A percentile compares a stretch with the other conserved stretches of the same genome.
phyloP scores from a whole-genome alignment of 1,140 invertebrate genomes.

The Apis florea region DNA sequence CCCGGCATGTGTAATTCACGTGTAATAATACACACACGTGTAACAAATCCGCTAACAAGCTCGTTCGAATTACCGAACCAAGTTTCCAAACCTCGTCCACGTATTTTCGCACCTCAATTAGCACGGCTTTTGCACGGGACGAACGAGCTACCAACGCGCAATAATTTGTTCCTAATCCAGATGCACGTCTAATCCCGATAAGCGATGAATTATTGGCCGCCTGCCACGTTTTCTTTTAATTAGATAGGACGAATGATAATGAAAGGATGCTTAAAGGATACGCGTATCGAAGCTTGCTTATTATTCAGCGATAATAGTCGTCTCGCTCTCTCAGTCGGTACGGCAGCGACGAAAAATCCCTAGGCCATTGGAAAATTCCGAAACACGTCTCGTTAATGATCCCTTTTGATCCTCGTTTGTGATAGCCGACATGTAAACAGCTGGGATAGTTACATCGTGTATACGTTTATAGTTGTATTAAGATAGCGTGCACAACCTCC shows the following conservation, averaged over 20 bases:
- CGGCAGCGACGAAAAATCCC: not conserved
- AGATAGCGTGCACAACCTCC: not conserved
- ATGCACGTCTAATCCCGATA: not conserved
- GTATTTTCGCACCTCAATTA: conserved; percentile 8
- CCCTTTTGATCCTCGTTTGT: not conserved
- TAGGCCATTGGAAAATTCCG: conserved; percentile 7
- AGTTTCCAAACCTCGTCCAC: not conserved
- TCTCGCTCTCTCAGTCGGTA: not conserved
- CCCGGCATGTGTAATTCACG: too few relatives aligned
- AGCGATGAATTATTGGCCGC: conserved; percentile 5
- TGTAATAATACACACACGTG: not conserved
- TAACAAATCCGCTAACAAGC: not conserved
- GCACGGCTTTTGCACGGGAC: not conserved
- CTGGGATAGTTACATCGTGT: conserved; percentile 18
- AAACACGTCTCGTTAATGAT: conserved; percentile 30
- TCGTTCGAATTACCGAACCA: not conserved
- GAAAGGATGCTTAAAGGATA: not conserved
- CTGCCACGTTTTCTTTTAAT: conserved; percentile 23
- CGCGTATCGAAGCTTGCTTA: not conserved
- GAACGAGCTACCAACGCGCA: not conserved
- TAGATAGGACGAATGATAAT: not conserved
- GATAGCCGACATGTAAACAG: conserved; percentile 27
- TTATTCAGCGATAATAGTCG: conserved; percentile 34
- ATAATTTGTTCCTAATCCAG: conserved; percentile 22
- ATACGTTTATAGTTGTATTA: conserved; percentile 20